phyloP scores from a whole-genome alignment of 2,797 vertebrate genomes.

The Heterohyrax brucei region DNA sequence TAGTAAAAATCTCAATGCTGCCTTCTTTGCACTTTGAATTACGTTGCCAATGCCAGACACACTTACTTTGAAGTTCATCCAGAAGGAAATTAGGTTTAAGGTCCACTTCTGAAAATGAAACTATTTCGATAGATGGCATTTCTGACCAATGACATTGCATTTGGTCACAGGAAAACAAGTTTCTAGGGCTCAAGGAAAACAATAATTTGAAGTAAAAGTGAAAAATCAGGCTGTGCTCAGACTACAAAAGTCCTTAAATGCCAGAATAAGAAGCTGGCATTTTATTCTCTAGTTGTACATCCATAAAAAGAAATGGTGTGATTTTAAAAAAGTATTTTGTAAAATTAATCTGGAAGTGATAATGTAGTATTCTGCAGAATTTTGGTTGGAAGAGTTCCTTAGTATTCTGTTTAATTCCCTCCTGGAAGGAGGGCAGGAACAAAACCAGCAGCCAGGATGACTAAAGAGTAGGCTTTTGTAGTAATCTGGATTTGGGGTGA shows the following conservation, averaged over 20 bases:
- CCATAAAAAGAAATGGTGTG: background rate
- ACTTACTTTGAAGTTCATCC: background rate
- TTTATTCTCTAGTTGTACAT: constrained; percentile 29
- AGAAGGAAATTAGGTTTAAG: background rate
- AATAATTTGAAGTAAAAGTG: background rate
- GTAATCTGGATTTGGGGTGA: background rate
- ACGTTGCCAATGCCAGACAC: background rate
- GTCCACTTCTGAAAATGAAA: background rate
- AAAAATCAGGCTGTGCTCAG: background rate
- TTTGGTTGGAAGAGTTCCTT: background rate
- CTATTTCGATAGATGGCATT: background rate
- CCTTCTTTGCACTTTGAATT: background rate
- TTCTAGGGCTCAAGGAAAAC: background rate
- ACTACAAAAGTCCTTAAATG: background rate
- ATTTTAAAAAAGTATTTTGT: background rate
- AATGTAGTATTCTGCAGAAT: background rate
- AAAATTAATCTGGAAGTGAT: constrained; percentile 64
- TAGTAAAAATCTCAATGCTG: background rate
- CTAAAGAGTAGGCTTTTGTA: background rate
- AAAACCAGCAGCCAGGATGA: background rate
- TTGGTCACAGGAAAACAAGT: background rate
- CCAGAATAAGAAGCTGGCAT: background rate
- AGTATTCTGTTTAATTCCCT: background rate
- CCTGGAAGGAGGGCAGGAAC: background rate
- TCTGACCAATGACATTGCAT: background rate